Percentiles rank a stretch among this genome's conserved stretches.
Conservation (phyloP, 23 tunicate species). For the Phallusia fumigata region DNA sequence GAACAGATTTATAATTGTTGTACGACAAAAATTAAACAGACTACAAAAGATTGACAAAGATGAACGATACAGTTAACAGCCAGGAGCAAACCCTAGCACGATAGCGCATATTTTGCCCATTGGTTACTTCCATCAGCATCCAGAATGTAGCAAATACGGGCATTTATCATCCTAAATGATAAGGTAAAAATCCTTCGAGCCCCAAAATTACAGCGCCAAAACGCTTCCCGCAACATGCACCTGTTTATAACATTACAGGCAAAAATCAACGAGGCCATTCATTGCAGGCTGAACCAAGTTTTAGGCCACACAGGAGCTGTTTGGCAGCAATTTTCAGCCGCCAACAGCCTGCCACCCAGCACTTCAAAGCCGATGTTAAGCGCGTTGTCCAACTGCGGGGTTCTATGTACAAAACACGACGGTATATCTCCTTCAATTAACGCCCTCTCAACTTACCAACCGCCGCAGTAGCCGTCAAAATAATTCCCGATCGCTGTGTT, state of each 20-base stretch:
- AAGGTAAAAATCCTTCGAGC: neutral
- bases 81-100: no score
- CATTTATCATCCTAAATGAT: neutral
- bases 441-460: slow-evolving; percentile 14
- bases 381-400: slow-evolving; percentile 1
- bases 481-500: slow-evolving; percentile 3
- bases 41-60: no score
- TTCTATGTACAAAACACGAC: slow-evolving; percentile 11
- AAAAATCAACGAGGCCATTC: neutral
- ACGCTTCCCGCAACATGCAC: neutral
- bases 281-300: neutral
- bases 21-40: no score
- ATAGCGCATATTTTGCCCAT: no score
- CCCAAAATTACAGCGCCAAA: no score
- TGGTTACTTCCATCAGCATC: no score
- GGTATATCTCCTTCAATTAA: slow-evolving; percentile 12
- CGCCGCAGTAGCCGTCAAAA: neutral
- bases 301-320: slow-evolving; percentile 8
- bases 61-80: no score
- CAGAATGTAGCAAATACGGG: neutral
- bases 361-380: slow-evolving; percentile 9
- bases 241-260: neutral
- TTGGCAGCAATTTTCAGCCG: neutral
- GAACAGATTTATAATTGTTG: no score
- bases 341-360: neutral